These are phyloP conservation scores for Tachystola acroxantha DNA, from an alignment of 2,888 invertebrate genomes.

Conservation along the genomic window DNA sequence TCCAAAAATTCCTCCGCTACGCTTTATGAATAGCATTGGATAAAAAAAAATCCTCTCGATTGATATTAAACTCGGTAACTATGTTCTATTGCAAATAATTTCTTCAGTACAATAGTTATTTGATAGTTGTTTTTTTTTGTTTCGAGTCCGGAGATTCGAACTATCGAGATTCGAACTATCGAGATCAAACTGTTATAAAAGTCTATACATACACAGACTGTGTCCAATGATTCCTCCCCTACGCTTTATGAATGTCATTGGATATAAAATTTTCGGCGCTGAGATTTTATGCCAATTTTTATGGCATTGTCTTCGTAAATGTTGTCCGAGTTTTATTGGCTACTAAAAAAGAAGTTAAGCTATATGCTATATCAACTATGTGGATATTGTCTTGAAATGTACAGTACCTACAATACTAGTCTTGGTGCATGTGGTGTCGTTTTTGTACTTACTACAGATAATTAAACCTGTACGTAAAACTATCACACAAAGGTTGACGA, in stretches of 20 bases:
- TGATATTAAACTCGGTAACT: no score
- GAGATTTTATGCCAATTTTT: conserved; percentile 71
- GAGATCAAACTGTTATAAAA: conserved; percentile 11
- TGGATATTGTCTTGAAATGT: no score
- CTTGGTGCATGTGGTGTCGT: no score
- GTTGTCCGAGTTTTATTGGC: conserved; percentile 64
- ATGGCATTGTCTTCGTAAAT: conserved; percentile 70
- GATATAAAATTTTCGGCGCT: conserved; percentile 64
- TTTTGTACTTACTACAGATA: no score
- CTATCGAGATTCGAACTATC: no score
- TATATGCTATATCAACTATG: conserved; percentile 16
- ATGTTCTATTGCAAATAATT: no score
- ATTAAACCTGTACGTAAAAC: no score
- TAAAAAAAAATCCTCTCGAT: conserved; percentile 42
- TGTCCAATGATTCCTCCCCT: conserved; percentile 46
- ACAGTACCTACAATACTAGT: no score
- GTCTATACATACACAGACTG: conserved; percentile 24
- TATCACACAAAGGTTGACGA: no score
- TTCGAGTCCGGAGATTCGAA: no score
- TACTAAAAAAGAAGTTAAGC: conserved; percentile 45
- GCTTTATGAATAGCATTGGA: conserved; percentile 51
- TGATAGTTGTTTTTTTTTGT: no score
- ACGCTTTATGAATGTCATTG: conserved; percentile 50
- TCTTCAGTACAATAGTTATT: no score
- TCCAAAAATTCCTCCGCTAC: conserved; percentile 45